Evolutionary conservation across 2,113 vertebrate species (phyloP), one percentile per base, ranked within the genome.

Genomic region (Mormoops blainvillei): DNA sequence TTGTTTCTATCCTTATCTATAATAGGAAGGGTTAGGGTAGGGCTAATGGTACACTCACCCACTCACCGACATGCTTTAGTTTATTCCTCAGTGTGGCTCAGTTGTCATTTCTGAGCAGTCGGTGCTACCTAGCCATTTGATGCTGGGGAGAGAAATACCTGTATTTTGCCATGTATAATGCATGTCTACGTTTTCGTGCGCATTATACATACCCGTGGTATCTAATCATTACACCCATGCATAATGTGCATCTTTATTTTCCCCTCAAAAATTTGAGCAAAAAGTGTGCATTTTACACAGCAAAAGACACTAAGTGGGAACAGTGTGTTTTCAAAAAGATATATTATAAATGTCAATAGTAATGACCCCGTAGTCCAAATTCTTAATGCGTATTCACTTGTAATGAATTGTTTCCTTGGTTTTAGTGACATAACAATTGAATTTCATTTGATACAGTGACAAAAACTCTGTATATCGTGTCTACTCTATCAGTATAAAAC

Each of bases 351-450:
- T 71, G 24, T 89, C 36, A 88, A 78, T 85, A 93, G 58, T 83
- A 95, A 93, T 45, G 33, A 6, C 24, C 43, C 86, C 31, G 73
- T 18, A 82, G 77, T 95, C 13, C 18, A 89, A 87, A 86, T 91
- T 80, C 3, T 81, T 84, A 61, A 52, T 84, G 6, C 41, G 7
- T 89, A 70, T 85, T 94, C n/a, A 58, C 5, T 77, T 93, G 26
- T 2, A 94, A 91, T 91, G 24, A 91, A 63, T 93, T 82, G 22
- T 82, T 96, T 31, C 33, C 16, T 94, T 94, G 81, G 56, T 88
- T 93, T 95, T 73, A 84, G 14, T 70, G 20, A 48, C 2, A 41
- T 91, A 91, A 50, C 8, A 89, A 74, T 31, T 89, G 3, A 93
- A 96, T 83, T 71, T 54, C n/a, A 82, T 95, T 91, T 65, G 58